Percentiles rank a stretch among this genome's conserved stretches.
Evolutionary conservation across 2,113 vertebrate genomes (phyloP).

Genomic region (Reinhardtius hippoglossoides): DNA sequence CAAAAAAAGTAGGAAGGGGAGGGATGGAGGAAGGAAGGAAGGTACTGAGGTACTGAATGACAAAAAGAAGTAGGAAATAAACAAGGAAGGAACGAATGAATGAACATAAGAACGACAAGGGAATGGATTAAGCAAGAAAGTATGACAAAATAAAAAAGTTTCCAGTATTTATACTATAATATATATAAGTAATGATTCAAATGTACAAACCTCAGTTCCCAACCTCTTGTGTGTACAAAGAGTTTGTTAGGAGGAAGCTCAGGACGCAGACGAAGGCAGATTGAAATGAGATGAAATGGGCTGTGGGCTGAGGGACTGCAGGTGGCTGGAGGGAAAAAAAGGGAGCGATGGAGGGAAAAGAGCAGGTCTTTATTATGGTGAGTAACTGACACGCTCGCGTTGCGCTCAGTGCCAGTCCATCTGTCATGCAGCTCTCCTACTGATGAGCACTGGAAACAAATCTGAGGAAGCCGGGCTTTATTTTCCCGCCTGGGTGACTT

Average conservation of each 20-base stretch:
- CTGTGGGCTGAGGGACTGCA: slow-evolving; percentile 42
- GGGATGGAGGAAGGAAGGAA: not conserved
- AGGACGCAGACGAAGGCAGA: slow-evolving; percentile 38
- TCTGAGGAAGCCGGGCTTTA: slow-evolving; percentile 73
- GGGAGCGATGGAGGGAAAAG: slow-evolving; percentile 41
- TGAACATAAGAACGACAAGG: not conserved
- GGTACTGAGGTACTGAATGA: not conserved
- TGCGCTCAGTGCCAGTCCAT: slow-evolving; percentile 78
- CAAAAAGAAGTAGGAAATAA: not conserved
- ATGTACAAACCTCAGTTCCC: not conserved
- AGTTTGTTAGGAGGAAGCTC: not conserved
- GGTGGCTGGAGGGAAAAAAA: slow-evolving; percentile 47
- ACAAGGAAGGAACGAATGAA: not conserved
- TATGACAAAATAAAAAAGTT: not conserved
- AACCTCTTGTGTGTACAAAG: not conserved
- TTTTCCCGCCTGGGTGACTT: slow-evolving; percentile 79
- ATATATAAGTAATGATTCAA: not conserved
- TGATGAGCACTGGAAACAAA: slow-evolving; percentile 79
- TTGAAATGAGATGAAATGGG: slow-evolving; percentile 51
- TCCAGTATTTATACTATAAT: no score
- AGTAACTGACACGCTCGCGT: slow-evolving; percentile 76
- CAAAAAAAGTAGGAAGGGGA: no score
- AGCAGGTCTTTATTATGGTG: slow-evolving; percentile 73
- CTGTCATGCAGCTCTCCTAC: slow-evolving; percentile 77
- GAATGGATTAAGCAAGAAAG: not conserved